Base-by-base conservation (phyloP, 30 jellyfish, hydroid and myxozoan genomes). In the Cassiopea andromeda region DNA sequence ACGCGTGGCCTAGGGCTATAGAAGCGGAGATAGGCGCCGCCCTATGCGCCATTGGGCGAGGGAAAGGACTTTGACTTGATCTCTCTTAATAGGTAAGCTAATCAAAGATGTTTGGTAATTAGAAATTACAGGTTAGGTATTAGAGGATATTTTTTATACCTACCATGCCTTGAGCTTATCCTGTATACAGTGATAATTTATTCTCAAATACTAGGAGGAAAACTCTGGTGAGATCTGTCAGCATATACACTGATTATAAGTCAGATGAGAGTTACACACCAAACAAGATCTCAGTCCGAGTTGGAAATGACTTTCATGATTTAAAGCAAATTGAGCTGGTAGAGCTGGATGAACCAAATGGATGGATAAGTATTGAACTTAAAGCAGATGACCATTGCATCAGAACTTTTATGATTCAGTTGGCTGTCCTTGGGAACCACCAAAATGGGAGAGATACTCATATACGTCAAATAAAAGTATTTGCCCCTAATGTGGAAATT, bases 181-280 rank as follows among this genome's bases (percentile, higher is more conserved):
- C 38, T 27, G 38, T 27, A 27, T 0, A 27, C 38, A 27, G 38
- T 27, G 44, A 73, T 0, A 38, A 73, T 43, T 47, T 46, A 10
- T 46, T 2, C 16, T 70, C 49, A 38, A 12, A 16, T 64, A 64
- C 47, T 61, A 78, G 94, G 61, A 87, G 87, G 69, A 87, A 87
- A 67, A 93, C 97, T 1, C 92, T 95, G 60, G 96, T 97, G 9
- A 54, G 98, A 73, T 90, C 75, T 83, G 97, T 97, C 54, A 87
- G 98, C 73, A 90, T 97, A 13, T 97, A 90, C 92, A 85, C 95
- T 9, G 99, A 97, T 57, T 97, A 89, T 93, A 97, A 97, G 73
- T 80, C 97, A 17, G 99, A 97, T 75, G 99, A 97, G 89, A 97
- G 99, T 83, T 97, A 97, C 75, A 93, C 99, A 6, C 99, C 99